Evolutionary conservation across 2,113 vertebrate genomes (phyloP).

Genomic region (Crypturellus undulatus): DNA sequence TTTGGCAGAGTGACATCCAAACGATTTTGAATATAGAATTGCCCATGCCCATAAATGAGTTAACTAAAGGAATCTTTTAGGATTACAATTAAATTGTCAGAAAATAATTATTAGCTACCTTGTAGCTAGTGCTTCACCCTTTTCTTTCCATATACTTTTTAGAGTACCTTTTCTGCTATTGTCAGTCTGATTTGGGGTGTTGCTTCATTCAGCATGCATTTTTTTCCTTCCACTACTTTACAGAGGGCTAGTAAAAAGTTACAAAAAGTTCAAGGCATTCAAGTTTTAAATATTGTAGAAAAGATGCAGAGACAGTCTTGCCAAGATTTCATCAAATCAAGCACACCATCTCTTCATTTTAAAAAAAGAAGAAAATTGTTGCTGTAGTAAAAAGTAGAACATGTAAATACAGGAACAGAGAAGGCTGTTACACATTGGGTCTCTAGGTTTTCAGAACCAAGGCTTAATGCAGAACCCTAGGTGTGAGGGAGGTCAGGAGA

Average conservation of each 20-base stretch:
- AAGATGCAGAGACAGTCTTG: neutral
- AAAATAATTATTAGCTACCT: neutral
- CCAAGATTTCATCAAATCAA: neutral
- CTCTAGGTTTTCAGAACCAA: neutral
- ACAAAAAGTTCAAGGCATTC: neutral
- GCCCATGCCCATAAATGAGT: neutral
- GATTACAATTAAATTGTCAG: neutral
- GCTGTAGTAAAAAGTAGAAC: neutral
- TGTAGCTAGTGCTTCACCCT: neutral
- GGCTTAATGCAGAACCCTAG: neutral
- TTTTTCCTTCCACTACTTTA: neutral
- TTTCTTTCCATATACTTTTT: neutral
- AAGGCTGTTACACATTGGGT: neutral
- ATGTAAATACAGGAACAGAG: neutral
- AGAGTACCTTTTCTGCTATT: neutral
- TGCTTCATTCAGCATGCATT: neutral
- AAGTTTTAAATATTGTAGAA: neutral
- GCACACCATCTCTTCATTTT: neutral
- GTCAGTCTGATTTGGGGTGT: neutral
- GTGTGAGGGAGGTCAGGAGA: neutral
- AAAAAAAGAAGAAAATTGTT: neutral
- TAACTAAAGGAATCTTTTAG: neutral
- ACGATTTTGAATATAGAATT: neutral
- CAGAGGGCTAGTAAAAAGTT: neutral
- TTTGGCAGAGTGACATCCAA: neutral